Conservation (phyloP, 2,113 vertebrate genomes). For the Chaetura pelagica region DNA sequence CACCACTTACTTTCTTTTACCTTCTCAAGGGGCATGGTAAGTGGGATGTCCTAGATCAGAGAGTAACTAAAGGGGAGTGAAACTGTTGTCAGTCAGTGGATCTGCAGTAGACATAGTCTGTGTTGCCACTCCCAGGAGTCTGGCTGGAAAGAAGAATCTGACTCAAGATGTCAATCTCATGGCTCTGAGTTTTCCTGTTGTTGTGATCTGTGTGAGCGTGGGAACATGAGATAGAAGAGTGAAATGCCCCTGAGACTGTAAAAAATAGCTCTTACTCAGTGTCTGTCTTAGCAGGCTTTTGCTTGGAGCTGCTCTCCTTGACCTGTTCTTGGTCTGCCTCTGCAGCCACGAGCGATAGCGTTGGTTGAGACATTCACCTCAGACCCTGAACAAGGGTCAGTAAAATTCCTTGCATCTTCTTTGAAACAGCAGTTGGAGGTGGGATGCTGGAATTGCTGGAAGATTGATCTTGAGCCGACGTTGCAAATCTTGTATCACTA, state of each 20-base stretch:
- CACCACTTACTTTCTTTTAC: neutral
- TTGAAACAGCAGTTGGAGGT: neutral
- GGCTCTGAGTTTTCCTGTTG: neutral
- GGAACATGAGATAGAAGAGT: neutral
- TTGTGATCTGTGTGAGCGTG: neutral
- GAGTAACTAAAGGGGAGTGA: neutral
- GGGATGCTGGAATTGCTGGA: neutral
- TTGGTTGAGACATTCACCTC: neutral
- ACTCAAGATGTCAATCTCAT: neutral
- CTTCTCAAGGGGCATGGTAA: neutral
- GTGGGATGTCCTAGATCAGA: neutral
- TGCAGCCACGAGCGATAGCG: neutral
- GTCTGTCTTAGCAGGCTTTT: neutral
- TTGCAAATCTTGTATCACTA: neutral
- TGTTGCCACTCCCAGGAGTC: fast-evolving
- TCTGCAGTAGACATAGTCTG: neutral
- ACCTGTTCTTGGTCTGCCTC: neutral
- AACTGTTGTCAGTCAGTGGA: neutral
- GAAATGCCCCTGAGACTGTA: neutral
- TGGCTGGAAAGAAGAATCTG: neutral
- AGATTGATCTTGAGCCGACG: neutral
- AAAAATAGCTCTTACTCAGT: neutral
- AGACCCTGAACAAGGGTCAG: neutral
- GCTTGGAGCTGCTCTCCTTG: neutral
- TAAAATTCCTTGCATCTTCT: neutral